Evolutionary conservation across 2,797 vertebrate species (phyloP), one percentile per base, ranked within the genome.

Genomic region (Loris lydekkerianus): DNA sequence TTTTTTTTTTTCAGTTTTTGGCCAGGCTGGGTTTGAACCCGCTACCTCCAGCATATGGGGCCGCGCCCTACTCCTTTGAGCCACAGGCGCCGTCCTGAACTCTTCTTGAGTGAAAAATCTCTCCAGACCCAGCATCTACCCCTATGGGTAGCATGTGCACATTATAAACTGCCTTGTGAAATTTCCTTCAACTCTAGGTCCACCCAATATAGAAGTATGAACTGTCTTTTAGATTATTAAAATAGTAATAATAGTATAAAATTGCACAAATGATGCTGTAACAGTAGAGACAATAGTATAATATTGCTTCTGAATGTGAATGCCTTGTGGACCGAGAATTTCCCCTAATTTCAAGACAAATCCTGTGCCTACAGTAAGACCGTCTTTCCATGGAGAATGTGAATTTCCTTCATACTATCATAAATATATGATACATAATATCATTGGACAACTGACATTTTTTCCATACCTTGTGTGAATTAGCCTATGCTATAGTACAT

Each of bases 281-380:
- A 76, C 11, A 77, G n/a, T 13, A 3, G 40, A 85, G 34, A 13
- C 10, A 60, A 61, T 29, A 85, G 34, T 65, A 10, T 29, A 88
- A 76, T 25, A 40, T 58, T 95, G 37, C n/a, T 94, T 93, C 34
- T 25, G 18, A 72, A 40, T 56, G 61, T 78, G 70, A 92, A 95
- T 40, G 89, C 65, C n/a, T 29, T 75, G 58, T 37, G 56, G 76
- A 73, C 56, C 63, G 81, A 72, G 77, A 88, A 60, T 56, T 73
- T 67, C 20, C 15, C 23, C 40, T 37, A 72, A 25, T 20, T 31
- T 78, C 49, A 78, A 95, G n/a, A 31, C 37, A 70, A 43, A 77
- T 49, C 72, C 76, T 88, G 34, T 31, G 25, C 37, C 61, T 29
- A 72, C 5, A 37, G 60, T n/a, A 67, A 18, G 63, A 69, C 23